Base-by-base conservation (phyloP, 2,888 invertebrate genomes). In the Harpagoxenus sublaevis region DNA sequence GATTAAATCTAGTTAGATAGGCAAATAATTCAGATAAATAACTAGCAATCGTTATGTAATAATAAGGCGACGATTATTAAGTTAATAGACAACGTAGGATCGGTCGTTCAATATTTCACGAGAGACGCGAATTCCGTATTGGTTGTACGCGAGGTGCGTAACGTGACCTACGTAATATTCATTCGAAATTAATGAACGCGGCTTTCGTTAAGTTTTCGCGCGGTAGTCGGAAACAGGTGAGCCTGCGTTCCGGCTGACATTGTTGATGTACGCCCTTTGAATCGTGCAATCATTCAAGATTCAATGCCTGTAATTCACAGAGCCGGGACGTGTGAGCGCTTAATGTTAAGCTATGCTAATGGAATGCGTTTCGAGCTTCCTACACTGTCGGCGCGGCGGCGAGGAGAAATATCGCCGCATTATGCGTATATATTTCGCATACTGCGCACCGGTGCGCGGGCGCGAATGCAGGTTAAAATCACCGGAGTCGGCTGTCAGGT, bases 311-410 rank as follows among this genome's bases (percentile, higher is more conserved):
- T 89, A 90, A 89, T 89, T 85, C 86, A 84, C 85, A 83, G 70
- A 83, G 84, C 83, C 66, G 84, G 55, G 84, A 85, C 85, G 86
- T 68, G 88, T 73, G 88, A 90, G 90, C 89, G 88, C 90, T 91
- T 91, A 88, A 92, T 89, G 89, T 77, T 87, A 81, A 89, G 88
- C 86, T 88, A 91, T 90, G 92, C 88, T 92, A 92, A 92, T 92
- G 89, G 89, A 89, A 89, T 89, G 89, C 90, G 86, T 89, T 89
- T 87, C 84, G 86, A 85, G 87, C 89, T 89, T 88, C 92, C 92
- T 90, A 90, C 90, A 87, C 88, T 83, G 88, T 83, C 84, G 83
- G 87, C 87, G 83, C 83, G 77, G 82, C 87, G 78, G 15, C 70
- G 84, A 81, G 87, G 89, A 87, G 88, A 89, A 88, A 88, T 81